Evolutionary conservation across 2,797 vertebrate species (phyloP).

Genomic region (Myotis daubentonii): DNA sequence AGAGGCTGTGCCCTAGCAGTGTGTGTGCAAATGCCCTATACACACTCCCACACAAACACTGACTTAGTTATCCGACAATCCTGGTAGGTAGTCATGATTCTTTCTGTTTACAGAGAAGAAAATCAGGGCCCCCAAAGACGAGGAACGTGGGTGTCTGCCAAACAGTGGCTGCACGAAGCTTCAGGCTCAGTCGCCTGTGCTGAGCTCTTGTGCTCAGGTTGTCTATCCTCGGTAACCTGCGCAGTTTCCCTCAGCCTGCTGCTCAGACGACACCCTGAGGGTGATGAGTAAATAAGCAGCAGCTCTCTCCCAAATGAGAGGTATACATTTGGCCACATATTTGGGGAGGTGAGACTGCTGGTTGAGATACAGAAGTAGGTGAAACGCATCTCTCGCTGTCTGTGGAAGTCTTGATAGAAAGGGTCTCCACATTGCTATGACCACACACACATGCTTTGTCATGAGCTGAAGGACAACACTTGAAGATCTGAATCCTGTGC

Average conservation of each 20-base stretch:
- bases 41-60: not conserved
- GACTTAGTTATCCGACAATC: not conserved
- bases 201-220: not conserved
- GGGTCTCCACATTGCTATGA: not conserved
- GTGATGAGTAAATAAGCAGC: not conserved
- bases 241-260: not conserved
- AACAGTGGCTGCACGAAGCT: not conserved
- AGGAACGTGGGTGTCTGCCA: not conserved
- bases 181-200: not conserved
- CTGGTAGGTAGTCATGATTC: not conserved
- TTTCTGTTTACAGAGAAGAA: not conserved
- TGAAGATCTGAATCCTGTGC: not conserved
- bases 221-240: accelerated
- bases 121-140: not conserved
- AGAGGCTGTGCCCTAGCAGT: not conserved
- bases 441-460: not conserved
- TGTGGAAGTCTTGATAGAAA: not conserved
- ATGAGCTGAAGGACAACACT: not conserved
- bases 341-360: not conserved
- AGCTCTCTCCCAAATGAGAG: not conserved
- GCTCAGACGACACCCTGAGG: not conserved
- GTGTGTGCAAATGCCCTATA: not conserved
- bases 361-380: not conserved
- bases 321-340: not conserved
- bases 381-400: not conserved